A percentile compares a stretch with the other conserved stretches of the same genome.
Conservation (phyloP, 2,888 invertebrate species). For the Melinaea marsaeus region DNA sequence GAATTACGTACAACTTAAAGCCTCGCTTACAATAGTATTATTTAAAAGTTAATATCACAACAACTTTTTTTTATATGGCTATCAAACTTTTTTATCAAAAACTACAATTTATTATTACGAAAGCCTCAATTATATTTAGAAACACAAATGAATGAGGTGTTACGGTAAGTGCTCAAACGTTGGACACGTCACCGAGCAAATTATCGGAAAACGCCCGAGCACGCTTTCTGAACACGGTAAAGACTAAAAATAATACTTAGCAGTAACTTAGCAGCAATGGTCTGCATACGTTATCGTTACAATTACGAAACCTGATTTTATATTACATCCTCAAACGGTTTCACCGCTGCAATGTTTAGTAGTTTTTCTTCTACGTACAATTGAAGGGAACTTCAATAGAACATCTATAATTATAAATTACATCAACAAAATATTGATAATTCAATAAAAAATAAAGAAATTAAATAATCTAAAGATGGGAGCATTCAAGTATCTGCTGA, state of each 20-base stretch:
- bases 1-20: constrained; percentile 37
- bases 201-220: constrained; percentile 64
- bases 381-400: no score
- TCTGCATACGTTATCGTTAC: constrained; percentile 37
- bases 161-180: constrained; percentile 51
- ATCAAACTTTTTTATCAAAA: constrained; percentile 5
- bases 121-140: constrained; percentile 1
- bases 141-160: constrained; percentile 43
- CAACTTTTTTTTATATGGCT: not conserved
- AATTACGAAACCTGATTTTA: constrained; percentile 19
- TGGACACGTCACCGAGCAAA: constrained; percentile 56
- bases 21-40: constrained; percentile 29
- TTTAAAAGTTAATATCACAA: constrained; percentile 11
- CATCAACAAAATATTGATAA: no score
- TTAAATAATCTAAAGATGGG: no score
- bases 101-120: constrained; percentile 6
- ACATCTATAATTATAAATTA: no score
- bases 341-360: not conserved
- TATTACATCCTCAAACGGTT: constrained; percentile 1
- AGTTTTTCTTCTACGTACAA: not conserved
- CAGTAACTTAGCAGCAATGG: constrained; percentile 44
- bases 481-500: no score
- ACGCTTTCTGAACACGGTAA: constrained; percentile 75
- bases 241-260: constrained; percentile 65
- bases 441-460: no score